Conservation (phyloP, 2,113 vertebrate species). For the Halichoerus grypus region DNA sequence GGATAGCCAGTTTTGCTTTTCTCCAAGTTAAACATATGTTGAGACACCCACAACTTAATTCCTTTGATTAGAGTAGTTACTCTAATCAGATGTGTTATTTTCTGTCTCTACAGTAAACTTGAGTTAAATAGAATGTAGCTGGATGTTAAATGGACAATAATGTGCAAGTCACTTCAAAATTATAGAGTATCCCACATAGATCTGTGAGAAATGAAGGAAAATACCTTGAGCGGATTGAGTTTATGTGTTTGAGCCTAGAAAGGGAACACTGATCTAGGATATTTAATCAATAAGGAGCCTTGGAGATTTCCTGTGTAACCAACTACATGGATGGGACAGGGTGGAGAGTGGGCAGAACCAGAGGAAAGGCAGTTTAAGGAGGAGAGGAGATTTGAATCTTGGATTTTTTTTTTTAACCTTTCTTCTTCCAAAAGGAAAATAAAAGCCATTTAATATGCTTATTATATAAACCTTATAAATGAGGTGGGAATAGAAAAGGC, state of each 20-base stretch:
- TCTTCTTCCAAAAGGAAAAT: slow-evolving; percentile 18
- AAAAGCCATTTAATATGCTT: neutral
- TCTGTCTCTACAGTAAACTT: slow-evolving; percentile 24
- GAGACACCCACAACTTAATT: slow-evolving; percentile 65
- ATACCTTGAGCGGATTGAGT: neutral
- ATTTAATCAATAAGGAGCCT: neutral
- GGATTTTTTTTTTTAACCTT: neutral
- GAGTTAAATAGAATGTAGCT: slow-evolving; percentile 42
- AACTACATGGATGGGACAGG: neutral
- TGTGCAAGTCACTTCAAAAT: slow-evolving; percentile 50
- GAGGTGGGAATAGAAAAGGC: neutral
- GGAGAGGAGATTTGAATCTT: neutral
- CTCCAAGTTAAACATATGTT: neutral
- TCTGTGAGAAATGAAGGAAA: neutral
- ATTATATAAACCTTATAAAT: neutral
- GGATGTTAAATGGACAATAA: slow-evolving; percentile 40
- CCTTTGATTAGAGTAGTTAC: slow-evolving; percentile 42
- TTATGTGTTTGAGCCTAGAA: neutral
- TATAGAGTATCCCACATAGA: neutral
- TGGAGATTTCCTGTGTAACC: neutral
- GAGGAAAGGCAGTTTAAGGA: neutral
- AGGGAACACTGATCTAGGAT: neutral
- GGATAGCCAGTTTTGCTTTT: neutral
- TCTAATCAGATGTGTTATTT: slow-evolving; percentile 54
- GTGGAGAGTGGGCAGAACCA: neutral